Conservation (phyloP, 2,888 invertebrate species). For the Mimas tiliae region DNA sequence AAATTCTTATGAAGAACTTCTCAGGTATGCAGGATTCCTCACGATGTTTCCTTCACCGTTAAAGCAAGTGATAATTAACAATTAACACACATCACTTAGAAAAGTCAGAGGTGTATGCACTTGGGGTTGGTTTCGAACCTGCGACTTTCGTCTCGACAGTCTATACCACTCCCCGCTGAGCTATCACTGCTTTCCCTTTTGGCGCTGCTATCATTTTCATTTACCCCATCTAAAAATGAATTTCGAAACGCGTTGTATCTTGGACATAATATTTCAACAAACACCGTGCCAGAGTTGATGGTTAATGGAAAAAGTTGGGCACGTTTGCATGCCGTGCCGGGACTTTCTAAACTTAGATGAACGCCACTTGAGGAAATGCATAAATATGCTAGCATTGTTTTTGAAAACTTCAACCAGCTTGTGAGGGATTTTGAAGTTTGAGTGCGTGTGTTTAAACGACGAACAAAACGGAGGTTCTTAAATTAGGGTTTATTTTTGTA, state of each 20-base stretch:
- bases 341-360: constrained; percentile 22
- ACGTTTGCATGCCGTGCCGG: constrained; percentile 12
- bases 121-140: too few relatives aligned
- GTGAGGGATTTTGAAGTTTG: not conserved
- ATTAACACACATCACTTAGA: too few relatives aligned
- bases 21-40: too few relatives aligned
- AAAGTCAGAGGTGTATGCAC: too few relatives aligned
- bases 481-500: too few relatives aligned
- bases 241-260: constrained; percentile 5
- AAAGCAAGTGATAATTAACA: too few relatives aligned
- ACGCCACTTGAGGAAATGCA: constrained; percentile 21
- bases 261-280: not conserved
- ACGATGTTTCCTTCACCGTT: too few relatives aligned
- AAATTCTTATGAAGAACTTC: too few relatives aligned
- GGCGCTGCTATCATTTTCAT: not conserved
- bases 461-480: too few relatives aligned
- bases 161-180: too few relatives aligned
- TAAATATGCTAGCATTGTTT: constrained; percentile 14
- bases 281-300: constrained; percentile 1
- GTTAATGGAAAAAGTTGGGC: constrained; percentile 29
- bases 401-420: not conserved
- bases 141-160: too few relatives aligned
- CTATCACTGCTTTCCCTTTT: too few relatives aligned
- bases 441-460: not conserved
- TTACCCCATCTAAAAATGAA: not conserved